phyloP scores from a whole-genome alignment of 1,140 invertebrate genomes.

The Chelonus insularis region DNA sequence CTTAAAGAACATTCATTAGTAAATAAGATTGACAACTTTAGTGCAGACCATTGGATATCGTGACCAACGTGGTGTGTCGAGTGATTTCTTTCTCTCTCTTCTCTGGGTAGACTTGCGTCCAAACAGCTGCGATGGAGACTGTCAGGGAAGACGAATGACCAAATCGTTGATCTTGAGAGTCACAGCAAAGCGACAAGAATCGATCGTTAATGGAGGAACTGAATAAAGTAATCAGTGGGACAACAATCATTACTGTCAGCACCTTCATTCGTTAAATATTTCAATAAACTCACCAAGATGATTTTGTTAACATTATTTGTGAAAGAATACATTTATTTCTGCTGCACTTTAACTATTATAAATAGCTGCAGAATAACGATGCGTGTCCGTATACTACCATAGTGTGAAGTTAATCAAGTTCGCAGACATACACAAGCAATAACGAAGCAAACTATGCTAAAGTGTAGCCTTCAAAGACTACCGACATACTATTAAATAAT shows the following conservation, averaged over 20 bases:
- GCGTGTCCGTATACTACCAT: background rate
- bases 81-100: background rate
- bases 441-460: too few species aligned
- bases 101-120: background rate
- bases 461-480: too few species aligned
- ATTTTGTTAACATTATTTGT: background rate
- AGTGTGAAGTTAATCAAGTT: too few species aligned
- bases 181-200: slow-evolving; percentile 5
- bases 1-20: slow-evolving; percentile 7
- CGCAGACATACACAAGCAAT: too few species aligned
- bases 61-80: background rate
- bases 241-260: background rate
- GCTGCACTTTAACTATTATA: too few species aligned
- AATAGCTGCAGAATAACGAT: background rate
- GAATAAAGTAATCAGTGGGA: slow-evolving; percentile 18
- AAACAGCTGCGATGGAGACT: background rate
- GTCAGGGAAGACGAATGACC: slow-evolving; percentile 12
- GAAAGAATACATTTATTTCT: background rate
- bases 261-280: background rate
- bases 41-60: slow-evolving; percentile 12
- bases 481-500: too few species aligned
- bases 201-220: slow-evolving; percentile 13
- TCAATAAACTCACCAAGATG: background rate
- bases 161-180: slow-evolving; percentile 16
- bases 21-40: slow-evolving; percentile 20